Evolutionary conservation across 2,797 vertebrate genomes (phyloP).

Genomic region (Gadopsis bispinosus): DNA sequence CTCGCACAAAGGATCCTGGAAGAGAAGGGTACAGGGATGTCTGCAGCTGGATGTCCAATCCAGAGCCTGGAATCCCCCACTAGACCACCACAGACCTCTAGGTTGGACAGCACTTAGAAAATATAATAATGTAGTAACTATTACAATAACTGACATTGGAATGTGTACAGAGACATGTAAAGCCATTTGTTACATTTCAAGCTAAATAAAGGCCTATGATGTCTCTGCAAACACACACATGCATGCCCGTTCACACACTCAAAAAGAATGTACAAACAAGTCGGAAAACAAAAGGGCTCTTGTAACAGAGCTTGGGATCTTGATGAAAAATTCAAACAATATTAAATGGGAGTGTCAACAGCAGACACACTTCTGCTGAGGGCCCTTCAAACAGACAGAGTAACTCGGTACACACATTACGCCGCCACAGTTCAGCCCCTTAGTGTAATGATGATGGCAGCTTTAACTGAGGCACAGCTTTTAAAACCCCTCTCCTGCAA

Average conservation of each 20-base stretch:
- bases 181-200: conserved; percentile 54
- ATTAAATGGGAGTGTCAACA: conserved; percentile 96
- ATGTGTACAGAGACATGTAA: conserved; percentile 26
- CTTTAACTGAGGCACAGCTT: conserved; percentile 86
- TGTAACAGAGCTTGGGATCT: conserved; percentile 86
- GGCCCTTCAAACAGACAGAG: conserved; percentile 96
- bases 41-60: conserved; percentile 75
- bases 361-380: conserved; percentile 92
- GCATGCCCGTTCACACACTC: conserved; percentile 46
- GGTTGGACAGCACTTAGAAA: conserved; percentile 41
- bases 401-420: conserved; percentile 95
- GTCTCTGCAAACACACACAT: conserved; percentile 72
- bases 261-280: conserved; percentile 88
- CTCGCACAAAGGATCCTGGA: conserved; percentile 81
- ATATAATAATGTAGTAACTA: conserved; percentile 51
- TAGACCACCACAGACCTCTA: conserved; percentile 40
- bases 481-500: conserved; percentile 78
- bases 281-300: conserved; percentile 85
- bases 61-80: conserved; percentile 31
- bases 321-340: conserved; percentile 98
- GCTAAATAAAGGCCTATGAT: conserved; percentile 60
- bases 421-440: conserved; percentile 85
- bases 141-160: conserved; percentile 68
- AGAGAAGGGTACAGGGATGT: conserved; percentile 51
- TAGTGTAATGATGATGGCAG: conserved; percentile 84